phyloP scores from a whole-genome alignment of 2,797 vertebrate species.

The Rhodeus uyekii region DNA sequence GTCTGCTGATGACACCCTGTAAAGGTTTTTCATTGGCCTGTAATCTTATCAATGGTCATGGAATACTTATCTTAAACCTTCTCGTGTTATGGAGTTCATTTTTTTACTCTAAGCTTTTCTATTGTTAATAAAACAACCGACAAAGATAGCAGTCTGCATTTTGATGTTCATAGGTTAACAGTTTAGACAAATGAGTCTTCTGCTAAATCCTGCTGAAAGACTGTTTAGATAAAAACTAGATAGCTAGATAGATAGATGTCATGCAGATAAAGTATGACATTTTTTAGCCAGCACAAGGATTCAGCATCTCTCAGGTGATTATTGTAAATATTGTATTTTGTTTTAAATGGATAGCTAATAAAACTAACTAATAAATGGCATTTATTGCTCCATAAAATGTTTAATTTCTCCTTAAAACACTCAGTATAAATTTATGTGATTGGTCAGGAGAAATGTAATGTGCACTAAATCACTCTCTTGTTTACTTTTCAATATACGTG shows the following conservation, averaged over 20 bases:
- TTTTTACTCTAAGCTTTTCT: background rate
- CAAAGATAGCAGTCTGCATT: background rate
- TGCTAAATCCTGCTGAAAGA: background rate
- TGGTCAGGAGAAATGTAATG: background rate
- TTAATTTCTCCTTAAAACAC: background rate
- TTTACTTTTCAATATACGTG: background rate
- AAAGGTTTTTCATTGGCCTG: background rate
- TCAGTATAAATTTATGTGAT: background rate
- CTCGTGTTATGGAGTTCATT: background rate
- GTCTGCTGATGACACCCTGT: background rate
- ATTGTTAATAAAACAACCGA: background rate
- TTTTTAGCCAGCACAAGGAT: background rate
- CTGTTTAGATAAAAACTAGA: background rate
- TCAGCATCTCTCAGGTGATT: background rate
- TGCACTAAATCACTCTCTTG: background rate
- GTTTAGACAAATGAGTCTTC: background rate
- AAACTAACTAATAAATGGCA: background rate
- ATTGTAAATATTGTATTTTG: background rate
- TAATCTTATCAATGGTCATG: background rate
- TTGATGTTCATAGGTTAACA: background rate
- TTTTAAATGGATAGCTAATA: background rate
- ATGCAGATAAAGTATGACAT: too few relatives aligned
- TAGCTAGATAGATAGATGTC: too few relatives aligned
- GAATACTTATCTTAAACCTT: conserved; percentile 2
- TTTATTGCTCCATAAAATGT: background rate